Evolutionary conservation across 2,888 invertebrate genomes (phyloP), one percentile per base, ranked within the genome.

Genomic region (Aporophyla lueneburgensis): DNA sequence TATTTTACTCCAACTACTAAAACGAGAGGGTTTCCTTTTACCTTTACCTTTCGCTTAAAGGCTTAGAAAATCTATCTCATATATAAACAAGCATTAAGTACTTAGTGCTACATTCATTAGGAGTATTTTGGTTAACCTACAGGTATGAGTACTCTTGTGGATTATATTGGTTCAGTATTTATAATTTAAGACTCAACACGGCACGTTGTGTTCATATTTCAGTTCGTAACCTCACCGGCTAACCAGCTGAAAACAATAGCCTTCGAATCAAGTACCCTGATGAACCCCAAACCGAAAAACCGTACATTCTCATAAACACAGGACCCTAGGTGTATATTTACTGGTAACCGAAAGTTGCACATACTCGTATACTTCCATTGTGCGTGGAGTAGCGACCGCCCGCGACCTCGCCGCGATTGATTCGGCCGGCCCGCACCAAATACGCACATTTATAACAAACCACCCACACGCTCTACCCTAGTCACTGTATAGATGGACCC

Each of bases 401-500:
- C 46, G 49, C 69, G 72, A 72, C 74, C 85, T 74, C 72, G 69
- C 69, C 63, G 72, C 86, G 86, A 87, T 86, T 87, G 88, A 81
- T 84, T 78, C 61, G 56, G 71, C 53, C 62, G 53, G 70, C 72
- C 76, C 76, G 59, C 70, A 77, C 78, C 54, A 43, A 76, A 61
- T 68, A 63, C 75, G 86, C 73, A 80, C 84, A 79, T 79, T 79
- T 86, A 74, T 74, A 71, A 67, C 71, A 62, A 59, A 33, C 72
- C 72, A 63, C 73, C 63, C 70, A 68, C 85, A 21, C 51, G 2
- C 61, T 40, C 59, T 24, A 49, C 65, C 65, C 71, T 40, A 12
- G 33, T 5, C 76, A 59, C 19, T n/a, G 5, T 1, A 54, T 12
- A 69, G 49, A 9, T 12, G 33, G 1, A 0, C 12, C 5, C 69